Conservation (phyloP, 2,797 vertebrate genomes). For the Mallotus villosus region DNA sequence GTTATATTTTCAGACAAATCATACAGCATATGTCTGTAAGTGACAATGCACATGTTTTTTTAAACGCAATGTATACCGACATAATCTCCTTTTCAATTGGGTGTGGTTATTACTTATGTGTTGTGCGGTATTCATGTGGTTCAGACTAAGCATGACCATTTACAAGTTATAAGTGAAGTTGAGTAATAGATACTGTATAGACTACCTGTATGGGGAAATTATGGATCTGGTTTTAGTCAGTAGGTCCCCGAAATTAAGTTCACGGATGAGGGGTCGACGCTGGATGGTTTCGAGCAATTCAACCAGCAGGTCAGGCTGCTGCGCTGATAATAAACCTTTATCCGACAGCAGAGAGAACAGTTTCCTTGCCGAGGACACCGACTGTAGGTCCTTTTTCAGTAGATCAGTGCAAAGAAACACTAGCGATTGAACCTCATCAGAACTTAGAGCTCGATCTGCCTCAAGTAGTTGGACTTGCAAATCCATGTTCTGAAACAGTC, state of each 20-base stretch:
- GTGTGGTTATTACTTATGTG: not conserved
- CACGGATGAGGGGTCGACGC: slow-evolving; percentile 35
- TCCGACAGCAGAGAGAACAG: slow-evolving; percentile 61
- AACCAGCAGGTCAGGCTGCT: slow-evolving; percentile 53
- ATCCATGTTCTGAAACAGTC: slow-evolving; percentile 48
- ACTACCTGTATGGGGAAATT: slow-evolving; percentile 69
- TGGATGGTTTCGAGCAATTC: slow-evolving; percentile 64
- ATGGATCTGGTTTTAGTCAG: fast-evolving
- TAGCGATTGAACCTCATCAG: slow-evolving; percentile 53
- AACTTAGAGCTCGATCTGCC: slow-evolving; percentile 34
- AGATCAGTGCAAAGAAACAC: slow-evolving; percentile 72
- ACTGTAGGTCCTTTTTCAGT: slow-evolving; percentile 36
- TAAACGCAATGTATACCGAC: not conserved
- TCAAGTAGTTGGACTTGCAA: slow-evolving; percentile 60
- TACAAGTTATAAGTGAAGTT: no score
- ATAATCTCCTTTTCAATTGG: not conserved
- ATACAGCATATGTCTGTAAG: slow-evolving; percentile 81
- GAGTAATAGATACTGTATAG: not conserved
- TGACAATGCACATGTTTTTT: not conserved
- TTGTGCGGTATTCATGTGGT: no score
- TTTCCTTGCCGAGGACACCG: slow-evolving; percentile 28
- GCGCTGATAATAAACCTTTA: slow-evolving; percentile 41
- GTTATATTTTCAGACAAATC: slow-evolving; percentile 76
- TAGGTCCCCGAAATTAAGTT: not conserved
- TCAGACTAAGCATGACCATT: no score